Conservation (phyloP, 2,113 vertebrate genomes). For the Colaptes auratus region DNA sequence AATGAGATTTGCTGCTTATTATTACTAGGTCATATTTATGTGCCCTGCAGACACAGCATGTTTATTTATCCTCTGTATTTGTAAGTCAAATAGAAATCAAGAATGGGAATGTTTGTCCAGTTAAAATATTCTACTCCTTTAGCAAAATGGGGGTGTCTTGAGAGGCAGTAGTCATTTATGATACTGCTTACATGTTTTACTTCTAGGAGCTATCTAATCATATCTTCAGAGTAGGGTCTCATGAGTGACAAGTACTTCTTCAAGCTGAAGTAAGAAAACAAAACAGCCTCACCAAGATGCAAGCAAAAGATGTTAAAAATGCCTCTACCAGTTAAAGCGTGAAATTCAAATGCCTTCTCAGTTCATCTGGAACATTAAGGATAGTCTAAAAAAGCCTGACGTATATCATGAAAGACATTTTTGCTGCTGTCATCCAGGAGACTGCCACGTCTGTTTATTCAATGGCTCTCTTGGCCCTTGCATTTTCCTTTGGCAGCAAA, state of each 20-base stretch:
- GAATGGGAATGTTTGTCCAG: neutral
- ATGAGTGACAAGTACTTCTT: neutral
- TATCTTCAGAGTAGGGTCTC: neutral
- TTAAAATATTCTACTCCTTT: neutral
- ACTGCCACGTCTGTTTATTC: neutral
- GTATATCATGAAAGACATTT: neutral
- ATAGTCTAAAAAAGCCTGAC: neutral
- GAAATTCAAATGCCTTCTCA: neutral
- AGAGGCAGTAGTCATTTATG: neutral
- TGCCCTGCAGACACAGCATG: neutral
- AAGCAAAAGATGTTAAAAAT: neutral
- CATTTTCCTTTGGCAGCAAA: neutral
- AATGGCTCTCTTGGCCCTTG: neutral
- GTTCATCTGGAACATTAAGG: neutral
- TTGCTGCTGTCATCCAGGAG: neutral
- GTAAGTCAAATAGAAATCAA: neutral
- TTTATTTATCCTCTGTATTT: neutral
- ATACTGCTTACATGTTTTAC: neutral
- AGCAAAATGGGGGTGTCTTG: conserved; percentile 17
- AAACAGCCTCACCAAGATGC: neutral
- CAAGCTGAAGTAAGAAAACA: neutral
- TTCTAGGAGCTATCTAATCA: neutral
- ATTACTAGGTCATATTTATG: neutral
- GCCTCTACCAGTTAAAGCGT: neutral
- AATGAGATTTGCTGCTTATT: conserved; percentile 8